Evolutionary conservation across 2,888 invertebrate species (phyloP).

Genomic region (Lasius platythorax): DNA sequence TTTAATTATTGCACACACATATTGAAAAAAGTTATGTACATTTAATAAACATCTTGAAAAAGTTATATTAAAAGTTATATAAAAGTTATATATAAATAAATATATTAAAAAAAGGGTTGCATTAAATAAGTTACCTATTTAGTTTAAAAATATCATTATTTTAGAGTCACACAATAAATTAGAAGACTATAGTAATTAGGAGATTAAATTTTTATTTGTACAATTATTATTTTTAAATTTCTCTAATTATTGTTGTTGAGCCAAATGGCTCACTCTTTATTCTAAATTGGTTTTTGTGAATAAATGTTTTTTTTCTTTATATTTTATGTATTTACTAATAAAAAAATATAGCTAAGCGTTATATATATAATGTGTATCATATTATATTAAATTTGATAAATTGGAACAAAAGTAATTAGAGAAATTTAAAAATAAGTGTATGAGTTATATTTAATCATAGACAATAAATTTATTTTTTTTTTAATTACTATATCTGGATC

Average conservation of each 20-base stretch:
- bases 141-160: too few species aligned
- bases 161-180: too few species aligned
- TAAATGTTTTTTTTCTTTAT: neutral
- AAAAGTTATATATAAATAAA: too few species aligned
- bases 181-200: too few species aligned
- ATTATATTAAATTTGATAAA: neutral
- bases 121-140: too few species aligned
- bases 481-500: neutral
- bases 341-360: neutral
- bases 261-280: neutral
- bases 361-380: too few species aligned
- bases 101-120: too few species aligned
- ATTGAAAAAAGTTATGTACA: neutral
- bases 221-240: too few species aligned
- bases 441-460: neutral
- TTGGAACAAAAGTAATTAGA: constrained; percentile 1
- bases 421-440: neutral
- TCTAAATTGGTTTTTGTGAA: neutral
- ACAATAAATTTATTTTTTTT: constrained; percentile 7
- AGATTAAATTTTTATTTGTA: too few species aligned
- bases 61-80: neutral
- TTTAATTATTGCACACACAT: neutral
- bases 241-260: too few species aligned
- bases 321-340: neutral
- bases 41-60: neutral